Percentiles rank a stretch among this genome's conserved stretches.
phyloP scores from a whole-genome alignment of 2,888 invertebrate species.

The Leucoma salicis region DNA sequence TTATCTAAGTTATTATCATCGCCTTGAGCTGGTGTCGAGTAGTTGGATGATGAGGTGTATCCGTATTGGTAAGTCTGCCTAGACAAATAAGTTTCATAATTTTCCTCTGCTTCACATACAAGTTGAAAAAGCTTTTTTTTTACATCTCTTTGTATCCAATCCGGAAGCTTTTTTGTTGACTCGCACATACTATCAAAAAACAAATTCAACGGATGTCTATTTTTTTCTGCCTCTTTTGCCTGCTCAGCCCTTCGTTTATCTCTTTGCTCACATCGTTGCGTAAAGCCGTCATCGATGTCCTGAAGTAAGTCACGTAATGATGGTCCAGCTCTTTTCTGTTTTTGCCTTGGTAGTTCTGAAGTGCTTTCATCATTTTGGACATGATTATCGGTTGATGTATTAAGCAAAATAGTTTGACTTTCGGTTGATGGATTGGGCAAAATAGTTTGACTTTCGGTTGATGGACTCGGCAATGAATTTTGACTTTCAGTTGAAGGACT shows the following conservation, averaged over 20 bases:
- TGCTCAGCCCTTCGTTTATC: constrained; percentile 14
- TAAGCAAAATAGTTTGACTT: constrained; percentile 19
- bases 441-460: constrained; percentile 1
- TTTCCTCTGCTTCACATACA: constrained; percentile 25
- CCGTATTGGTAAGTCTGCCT: constrained; percentile 24
- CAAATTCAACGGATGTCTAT: constrained; percentile 22
- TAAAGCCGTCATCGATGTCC: constrained; percentile 22
- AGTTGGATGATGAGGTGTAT: constrained; percentile 19
- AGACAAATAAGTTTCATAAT: constrained; percentile 19
- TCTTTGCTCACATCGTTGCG: constrained; percentile 24
- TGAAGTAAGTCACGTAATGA: constrained; percentile 29
- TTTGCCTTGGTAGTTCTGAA: constrained; percentile 27
- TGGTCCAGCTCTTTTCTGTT: constrained; percentile 28
- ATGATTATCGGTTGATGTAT: constrained; percentile 17
- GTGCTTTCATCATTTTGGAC: constrained; percentile 21
- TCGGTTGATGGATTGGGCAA: constrained; percentile 18
- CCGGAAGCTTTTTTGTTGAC: constrained; percentile 16
- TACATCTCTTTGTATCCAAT: constrained; percentile 22
- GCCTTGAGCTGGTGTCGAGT: constrained; percentile 17
- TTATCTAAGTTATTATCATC: constrained; percentile 14
- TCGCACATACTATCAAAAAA: constrained; percentile 31
- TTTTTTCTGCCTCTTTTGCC: constrained; percentile 23
- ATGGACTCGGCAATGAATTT: background rate
- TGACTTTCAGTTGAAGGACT: constrained; percentile 12
- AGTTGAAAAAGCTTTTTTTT: constrained; percentile 20